These are phyloP conservation scores for Orthonyx spaldingii DNA, from an alignment of 2,113 vertebrate species.

Conservation along the genomic window DNA sequence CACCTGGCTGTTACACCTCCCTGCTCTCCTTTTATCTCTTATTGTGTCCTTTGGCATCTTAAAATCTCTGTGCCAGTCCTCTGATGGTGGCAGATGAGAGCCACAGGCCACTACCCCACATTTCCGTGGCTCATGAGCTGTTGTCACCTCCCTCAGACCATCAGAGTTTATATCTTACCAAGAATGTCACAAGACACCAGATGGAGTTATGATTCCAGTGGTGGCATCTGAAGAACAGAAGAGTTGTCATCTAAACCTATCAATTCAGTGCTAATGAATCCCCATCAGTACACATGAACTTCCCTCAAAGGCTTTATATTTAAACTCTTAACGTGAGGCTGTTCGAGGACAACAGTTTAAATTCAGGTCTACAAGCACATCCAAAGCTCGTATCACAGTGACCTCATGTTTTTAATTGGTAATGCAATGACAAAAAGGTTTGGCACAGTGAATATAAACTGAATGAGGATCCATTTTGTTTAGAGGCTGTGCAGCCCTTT, in stretches of 20 bases:
- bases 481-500: neutral
- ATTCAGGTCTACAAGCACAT: neutral
- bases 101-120: too few relatives aligned
- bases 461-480: neutral
- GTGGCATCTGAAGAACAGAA: neutral
- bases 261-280: neutral
- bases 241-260: neutral
- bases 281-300: neutral
- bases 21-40: neutral
- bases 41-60: neutral
- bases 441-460: neutral
- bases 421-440: neutral
- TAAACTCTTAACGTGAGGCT: neutral
- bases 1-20: rapidly evolving
- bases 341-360: neutral
- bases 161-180: neutral
- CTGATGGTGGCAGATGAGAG: neutral
- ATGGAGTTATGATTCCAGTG: neutral
- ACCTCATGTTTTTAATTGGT: neutral
- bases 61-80: neutral
- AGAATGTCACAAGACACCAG: neutral
- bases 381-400: neutral
- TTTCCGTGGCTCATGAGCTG: neutral
- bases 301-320: neutral
- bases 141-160: neutral